phyloP scores from a whole-genome alignment of 2,113 vertebrate species.

The Gavialis gangeticus region DNA sequence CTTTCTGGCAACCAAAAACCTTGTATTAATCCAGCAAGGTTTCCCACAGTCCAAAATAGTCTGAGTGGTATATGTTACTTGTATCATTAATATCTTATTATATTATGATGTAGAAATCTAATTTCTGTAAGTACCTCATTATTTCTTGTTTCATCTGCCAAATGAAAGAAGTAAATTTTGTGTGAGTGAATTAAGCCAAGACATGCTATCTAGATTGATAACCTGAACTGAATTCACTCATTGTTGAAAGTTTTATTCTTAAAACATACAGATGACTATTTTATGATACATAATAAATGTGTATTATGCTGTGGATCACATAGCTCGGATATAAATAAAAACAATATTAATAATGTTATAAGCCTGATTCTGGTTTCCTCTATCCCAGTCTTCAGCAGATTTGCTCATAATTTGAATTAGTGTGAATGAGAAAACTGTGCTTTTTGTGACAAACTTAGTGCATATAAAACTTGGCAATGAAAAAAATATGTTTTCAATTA shows the following conservation, averaged over 20 bases:
- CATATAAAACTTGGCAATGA: background rate
- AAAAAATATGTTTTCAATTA: background rate
- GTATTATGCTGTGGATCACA: constrained; percentile 42
- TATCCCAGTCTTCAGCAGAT: background rate
- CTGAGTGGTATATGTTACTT: constrained; percentile 71
- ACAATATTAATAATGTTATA: constrained; percentile 30
- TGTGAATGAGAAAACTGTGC: background rate
- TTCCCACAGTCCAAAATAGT: constrained; percentile 66
- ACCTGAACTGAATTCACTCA: constrained; percentile 45
- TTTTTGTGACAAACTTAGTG: background rate
- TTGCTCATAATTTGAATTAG: background rate
- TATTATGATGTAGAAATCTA: constrained; percentile 75
- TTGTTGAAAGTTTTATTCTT: constrained; percentile 55
- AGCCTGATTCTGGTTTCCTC: background rate
- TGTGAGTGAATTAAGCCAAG: constrained; percentile 70
- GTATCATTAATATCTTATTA: constrained; percentile 81
- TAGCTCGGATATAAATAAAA: constrained; percentile 59
- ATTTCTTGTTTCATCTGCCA: constrained; percentile 80
- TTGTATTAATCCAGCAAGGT: constrained; percentile 53
- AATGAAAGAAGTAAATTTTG: constrained; percentile 67
- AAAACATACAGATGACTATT: constrained; percentile 52
- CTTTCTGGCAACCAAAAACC: constrained; percentile 60
- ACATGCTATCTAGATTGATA: constrained; percentile 68
- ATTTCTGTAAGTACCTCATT: constrained; percentile 79
- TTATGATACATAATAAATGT: constrained; percentile 57